These are phyloP conservation scores for Nemurella pictetii DNA, from an alignment of 2,888 invertebrate species.

Conservation along the genomic window DNA sequence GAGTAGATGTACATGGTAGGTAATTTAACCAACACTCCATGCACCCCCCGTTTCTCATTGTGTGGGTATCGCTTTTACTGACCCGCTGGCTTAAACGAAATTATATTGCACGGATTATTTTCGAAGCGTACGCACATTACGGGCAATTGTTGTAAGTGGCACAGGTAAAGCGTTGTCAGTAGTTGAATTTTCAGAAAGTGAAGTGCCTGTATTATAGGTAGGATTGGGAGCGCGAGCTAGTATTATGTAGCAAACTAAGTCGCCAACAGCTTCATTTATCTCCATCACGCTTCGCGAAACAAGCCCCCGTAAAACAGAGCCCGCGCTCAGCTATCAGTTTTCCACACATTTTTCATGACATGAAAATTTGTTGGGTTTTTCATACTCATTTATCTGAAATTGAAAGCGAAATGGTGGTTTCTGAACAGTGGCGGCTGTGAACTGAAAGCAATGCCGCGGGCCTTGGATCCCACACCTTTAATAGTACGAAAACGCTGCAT, in stretches of 20 bases:
- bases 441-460: too few species aligned
- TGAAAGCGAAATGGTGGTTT: too few species aligned
- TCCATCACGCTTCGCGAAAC: background rate
- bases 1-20: background rate
- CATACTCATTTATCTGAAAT: background rate
- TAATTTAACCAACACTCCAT: background rate
- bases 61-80: background rate
- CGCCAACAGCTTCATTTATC: background rate
- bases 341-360: background rate
- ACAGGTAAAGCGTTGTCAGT: background rate
- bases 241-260: background rate
- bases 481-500: too few species aligned
- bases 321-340: background rate
- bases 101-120: background rate
- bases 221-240: background rate
- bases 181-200: background rate
- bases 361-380: background rate
- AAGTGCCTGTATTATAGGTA: too few species aligned
- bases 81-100: background rate
- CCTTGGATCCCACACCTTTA: too few species aligned
- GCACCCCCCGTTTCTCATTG: too few species aligned
- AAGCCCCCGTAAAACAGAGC: background rate
- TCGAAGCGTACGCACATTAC: background rate
- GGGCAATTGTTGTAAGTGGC: background rate
- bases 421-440: background rate